A percentile compares a stretch with the other conserved stretches of the same genome.
phyloP scores from a whole-genome alignment of 2,888 invertebrate species.

The Congeria kusceri region DNA sequence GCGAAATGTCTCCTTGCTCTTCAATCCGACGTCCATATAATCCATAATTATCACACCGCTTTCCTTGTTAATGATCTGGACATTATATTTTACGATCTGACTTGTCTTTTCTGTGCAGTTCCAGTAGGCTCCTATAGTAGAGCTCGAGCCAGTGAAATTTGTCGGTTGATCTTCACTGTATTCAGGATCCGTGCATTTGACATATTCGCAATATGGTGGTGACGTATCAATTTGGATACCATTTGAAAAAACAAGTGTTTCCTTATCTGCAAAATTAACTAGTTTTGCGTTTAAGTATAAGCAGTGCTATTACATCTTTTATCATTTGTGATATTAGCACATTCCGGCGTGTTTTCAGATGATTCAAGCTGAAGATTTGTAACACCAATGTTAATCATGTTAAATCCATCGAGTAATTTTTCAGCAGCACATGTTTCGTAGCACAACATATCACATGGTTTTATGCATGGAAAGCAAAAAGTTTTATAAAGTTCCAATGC shows the following conservation, averaged over 20 bases:
- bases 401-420: slow-evolving; percentile 36
- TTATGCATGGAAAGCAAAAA: slow-evolving; percentile 62
- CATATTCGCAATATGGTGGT: slow-evolving; percentile 63
- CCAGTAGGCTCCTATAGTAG: slow-evolving; percentile 69
- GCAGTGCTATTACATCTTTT: slow-evolving; percentile 45
- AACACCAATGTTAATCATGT: slow-evolving; percentile 40
- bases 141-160: slow-evolving; percentile 66
- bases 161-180: slow-evolving; percentile 68
- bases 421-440: slow-evolving; percentile 41
- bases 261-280: slow-evolving; percentile 67
- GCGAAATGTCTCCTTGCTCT: slow-evolving; percentile 30
- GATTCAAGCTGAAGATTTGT: slow-evolving; percentile 20
- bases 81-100: slow-evolving; percentile 48
- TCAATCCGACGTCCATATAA: slow-evolving; percentile 46
- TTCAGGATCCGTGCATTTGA: slow-evolving; percentile 71
- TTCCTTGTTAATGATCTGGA: slow-evolving; percentile 54
- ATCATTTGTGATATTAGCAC: slow-evolving; percentile 35
- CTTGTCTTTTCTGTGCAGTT: slow-evolving; percentile 68
- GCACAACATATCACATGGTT: slow-evolving; percentile 58
- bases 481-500: slow-evolving; percentile 41
- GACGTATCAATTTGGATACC: slow-evolving; percentile 69
- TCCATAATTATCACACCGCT: slow-evolving; percentile 39
- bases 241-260: slow-evolving; percentile 59
- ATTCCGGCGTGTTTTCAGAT: slow-evolving; percentile 7
- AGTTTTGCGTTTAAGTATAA: slow-evolving; percentile 69